phyloP scores from a whole-genome alignment of 2,797 vertebrate species.

The Melopsittacus undulatus region DNA sequence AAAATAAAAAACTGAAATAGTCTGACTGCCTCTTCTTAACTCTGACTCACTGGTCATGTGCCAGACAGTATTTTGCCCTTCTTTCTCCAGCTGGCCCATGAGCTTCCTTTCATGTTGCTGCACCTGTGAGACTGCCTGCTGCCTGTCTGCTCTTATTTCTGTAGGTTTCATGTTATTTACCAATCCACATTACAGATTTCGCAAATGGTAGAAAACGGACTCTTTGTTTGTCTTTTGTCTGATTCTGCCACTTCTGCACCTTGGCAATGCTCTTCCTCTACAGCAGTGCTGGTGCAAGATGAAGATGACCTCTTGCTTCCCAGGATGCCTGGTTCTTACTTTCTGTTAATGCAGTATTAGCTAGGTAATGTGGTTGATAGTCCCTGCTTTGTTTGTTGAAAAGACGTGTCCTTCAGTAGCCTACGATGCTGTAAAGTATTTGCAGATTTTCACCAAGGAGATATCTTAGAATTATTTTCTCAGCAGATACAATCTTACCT shows the following conservation, averaged over 20 bases:
- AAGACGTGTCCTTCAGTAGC: not conserved
- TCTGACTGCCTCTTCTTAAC: not conserved
- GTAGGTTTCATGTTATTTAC: not conserved
- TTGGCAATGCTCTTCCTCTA: not conserved
- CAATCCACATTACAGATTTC: not conserved
- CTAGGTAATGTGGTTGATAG: not conserved
- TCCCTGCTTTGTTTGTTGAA: not conserved
- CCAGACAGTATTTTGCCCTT: not conserved
- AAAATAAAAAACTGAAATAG: not conserved
- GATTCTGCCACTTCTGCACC: not conserved
- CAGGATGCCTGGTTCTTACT: not conserved
- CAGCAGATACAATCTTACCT: not conserved
- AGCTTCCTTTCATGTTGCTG: not conserved
- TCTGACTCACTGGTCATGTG: not conserved
- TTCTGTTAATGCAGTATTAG: not conserved
- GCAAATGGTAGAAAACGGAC: not conserved
- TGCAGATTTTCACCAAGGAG: not conserved
- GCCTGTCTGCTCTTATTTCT: not conserved
- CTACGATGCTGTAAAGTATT: not conserved
- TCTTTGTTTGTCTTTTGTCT: not conserved
- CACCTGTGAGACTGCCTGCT: not conserved
- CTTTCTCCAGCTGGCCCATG: not conserved
- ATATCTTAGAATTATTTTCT: not conserved
- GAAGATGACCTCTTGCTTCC: not conserved
- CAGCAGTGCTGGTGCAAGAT: not conserved